These are phyloP conservation scores for Eucidaris tribuloides DNA, from an alignment of 35 echinoderm and acorn worm genomes.

Conservation along the genomic window DNA sequence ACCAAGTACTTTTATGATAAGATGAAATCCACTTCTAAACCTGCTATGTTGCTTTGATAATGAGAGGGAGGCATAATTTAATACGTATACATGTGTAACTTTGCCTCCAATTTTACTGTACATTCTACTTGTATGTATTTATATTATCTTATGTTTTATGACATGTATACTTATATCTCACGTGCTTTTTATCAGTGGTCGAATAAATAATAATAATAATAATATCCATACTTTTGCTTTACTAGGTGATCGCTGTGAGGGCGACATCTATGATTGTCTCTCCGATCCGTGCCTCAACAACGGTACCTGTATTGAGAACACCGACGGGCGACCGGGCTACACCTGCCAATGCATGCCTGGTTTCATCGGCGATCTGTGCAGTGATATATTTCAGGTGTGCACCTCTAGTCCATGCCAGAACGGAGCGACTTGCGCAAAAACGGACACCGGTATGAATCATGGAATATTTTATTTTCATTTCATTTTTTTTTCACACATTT, in stretches of 20 bases:
- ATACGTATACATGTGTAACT: no score
- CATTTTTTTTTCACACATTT: no score
- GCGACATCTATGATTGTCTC: constrained; percentile 96
- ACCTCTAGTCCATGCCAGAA: constrained; percentile 84
- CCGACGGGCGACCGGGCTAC: constrained; percentile 77
- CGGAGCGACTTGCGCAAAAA: constrained; percentile 68
- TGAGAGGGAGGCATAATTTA: no score
- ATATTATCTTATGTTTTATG: no score
- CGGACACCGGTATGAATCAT: constrained; percentile 60
- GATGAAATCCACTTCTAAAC: no score
- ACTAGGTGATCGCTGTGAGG: constrained; percentile 90
- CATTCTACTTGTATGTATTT: no score
- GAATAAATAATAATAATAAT: background rate
- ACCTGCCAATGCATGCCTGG: constrained; percentile 64
- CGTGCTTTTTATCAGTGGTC: no score
- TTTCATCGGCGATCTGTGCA: constrained; percentile 71
- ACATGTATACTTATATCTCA: no score
- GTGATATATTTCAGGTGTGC: constrained; percentile 68
- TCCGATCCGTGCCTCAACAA: constrained; percentile 86
- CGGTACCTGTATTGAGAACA: constrained; percentile 86
- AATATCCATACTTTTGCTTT: background rate
- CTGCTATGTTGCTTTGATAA: no score
- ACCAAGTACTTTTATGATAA: no score
- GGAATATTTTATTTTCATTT: no score
- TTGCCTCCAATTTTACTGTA: no score